Percentiles rank a stretch among this genome's conserved stretches.
These are phyloP conservation scores for Polyploca ridens DNA, from an alignment of 2,888 invertebrate genomes.

Conservation along the genomic window DNA sequence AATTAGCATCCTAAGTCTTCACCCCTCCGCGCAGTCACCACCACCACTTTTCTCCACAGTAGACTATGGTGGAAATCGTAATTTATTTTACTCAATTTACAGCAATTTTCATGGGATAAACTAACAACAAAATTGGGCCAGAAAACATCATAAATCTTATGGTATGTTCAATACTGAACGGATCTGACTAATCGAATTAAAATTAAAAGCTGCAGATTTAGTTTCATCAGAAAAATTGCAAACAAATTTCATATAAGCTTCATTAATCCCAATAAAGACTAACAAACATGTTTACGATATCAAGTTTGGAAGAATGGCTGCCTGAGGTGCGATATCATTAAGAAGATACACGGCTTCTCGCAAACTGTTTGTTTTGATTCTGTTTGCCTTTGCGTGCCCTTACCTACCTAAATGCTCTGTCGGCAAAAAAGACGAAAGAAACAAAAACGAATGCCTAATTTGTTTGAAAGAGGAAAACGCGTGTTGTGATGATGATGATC, in stretches of 20 bases:
- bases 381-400: constrained; percentile 6
- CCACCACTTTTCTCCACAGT: too few species aligned
- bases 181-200: too few species aligned
- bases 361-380: constrained; percentile 5
- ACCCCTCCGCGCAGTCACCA: too few species aligned
- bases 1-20: too few species aligned
- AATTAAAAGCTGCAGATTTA: too few species aligned
- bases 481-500: not conserved
- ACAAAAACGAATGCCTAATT: not conserved
- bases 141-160: too few species aligned
- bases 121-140: too few species aligned
- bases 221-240: too few species aligned
- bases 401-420: constrained; percentile 2
- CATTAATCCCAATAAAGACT: not conserved
- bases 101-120: too few species aligned
- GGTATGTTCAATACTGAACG: too few species aligned
- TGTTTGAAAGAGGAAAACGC: not conserved
- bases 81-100: too few species aligned
- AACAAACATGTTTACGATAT: constrained; percentile 9
- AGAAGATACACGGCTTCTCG: not conserved
- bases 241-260: not conserved
- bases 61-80: too few species aligned
- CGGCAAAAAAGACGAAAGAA: not conserved
- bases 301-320: not conserved
- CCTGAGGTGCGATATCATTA: not conserved